Base-by-base conservation (phyloP, 2,888 invertebrate genomes). In the Leptothorax acervorum region DNA sequence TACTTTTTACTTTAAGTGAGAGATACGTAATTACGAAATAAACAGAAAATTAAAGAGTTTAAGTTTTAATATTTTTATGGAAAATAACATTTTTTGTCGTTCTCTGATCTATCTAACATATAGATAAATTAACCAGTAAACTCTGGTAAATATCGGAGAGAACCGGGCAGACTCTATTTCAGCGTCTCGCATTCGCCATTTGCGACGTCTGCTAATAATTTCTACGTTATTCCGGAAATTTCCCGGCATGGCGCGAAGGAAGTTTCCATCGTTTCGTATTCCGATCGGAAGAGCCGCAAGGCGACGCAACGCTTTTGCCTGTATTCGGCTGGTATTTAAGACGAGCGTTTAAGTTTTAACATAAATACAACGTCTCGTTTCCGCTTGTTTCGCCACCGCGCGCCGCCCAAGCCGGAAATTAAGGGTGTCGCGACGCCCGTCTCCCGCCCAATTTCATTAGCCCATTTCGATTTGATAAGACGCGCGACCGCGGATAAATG, bases 341-440 rank as follows among this genome's bases (percentile, higher is more conserved):
- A 73, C 42, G 82, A 83, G 70, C 57, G 82, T 81, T 83, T 73
- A 85, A 90, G 85, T 89, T 89, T 82, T 78, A 70, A 84, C 88
- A 88, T 90, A 90, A 88, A 90, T 85, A 90, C 66, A 75, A 78
- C 73, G 66, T 48, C 57, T 55, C 31, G 65, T 65, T 75, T 76
- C 82, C 79, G 83, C 65, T 84, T 18, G 63, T 81, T 71, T 79
- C 70, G 63, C 45, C 57, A 31, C 31, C 57, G 42, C 18, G 42
- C 51, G 74, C 23, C 81, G 71, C 70, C 57, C 70, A 75, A 85
- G 73, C 87, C 89, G 90, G 90, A 90, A 90, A 90, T 90, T 90
- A 90, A 90, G 87, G 85, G 81, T 87, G 87, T 90, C 87, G 83
- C 70, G 84, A 84, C 86, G 85, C 78, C 70, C 84, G 71, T 76